Conservation (phyloP, 2,113 vertebrate species). For the Scolopax mira region DNA sequence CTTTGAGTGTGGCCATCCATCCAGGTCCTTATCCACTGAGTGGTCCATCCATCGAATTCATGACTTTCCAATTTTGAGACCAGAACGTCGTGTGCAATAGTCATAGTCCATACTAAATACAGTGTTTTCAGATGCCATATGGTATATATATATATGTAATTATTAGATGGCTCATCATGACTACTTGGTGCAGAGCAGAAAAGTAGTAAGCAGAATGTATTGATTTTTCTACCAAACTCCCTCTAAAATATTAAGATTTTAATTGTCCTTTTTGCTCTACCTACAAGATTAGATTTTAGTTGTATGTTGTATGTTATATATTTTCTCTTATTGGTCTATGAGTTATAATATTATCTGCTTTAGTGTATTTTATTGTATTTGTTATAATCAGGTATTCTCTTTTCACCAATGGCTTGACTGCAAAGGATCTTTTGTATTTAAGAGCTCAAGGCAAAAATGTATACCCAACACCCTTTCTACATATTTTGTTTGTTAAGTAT, state of each 20-base stretch:
- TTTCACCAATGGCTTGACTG: background rate
- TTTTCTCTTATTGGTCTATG: background rate
- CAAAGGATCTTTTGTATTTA: background rate
- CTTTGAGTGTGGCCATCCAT: too few species aligned
- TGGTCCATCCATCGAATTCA: too few species aligned
- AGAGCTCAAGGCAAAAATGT: background rate
- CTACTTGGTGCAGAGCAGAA: background rate
- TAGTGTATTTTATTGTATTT: background rate
- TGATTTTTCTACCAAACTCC: background rate
- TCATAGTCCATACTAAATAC: background rate
- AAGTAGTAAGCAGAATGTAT: background rate
- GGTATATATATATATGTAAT: background rate
- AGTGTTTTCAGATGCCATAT: background rate
- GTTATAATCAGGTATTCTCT: background rate
- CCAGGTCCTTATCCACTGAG: too few species aligned
- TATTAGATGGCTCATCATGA: background rate
- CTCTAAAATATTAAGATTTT: background rate
- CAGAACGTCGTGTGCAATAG: too few species aligned
- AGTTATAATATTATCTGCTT: background rate
- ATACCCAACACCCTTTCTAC: background rate
- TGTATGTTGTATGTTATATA: too few species aligned
- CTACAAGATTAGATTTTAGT: background rate
- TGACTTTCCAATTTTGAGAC: too few species aligned
- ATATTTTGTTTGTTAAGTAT: background rate
- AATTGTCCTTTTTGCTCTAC: background rate